Conservation (phyloP, 2,888 invertebrate genomes). For the Patella depressa region DNA sequence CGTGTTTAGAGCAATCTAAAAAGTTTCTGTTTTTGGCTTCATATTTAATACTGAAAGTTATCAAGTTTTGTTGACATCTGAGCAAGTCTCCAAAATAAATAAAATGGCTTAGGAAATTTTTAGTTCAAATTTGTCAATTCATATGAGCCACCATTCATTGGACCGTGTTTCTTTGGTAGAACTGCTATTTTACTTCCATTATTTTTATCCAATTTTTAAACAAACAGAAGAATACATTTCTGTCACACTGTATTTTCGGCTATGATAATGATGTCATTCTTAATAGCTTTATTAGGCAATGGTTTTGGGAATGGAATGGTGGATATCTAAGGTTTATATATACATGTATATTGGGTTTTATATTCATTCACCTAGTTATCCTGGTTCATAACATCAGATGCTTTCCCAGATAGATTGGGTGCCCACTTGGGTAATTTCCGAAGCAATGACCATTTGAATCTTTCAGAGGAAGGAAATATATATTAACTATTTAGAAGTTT, state of each 20-base stretch:
- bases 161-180: background rate
- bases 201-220: background rate
- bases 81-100: background rate
- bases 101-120: background rate
- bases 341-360: background rate
- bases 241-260: background rate
- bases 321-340: background rate
- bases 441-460: too few relatives aligned
- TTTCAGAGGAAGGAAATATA: too few relatives aligned
- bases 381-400: too few relatives aligned
- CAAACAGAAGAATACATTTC: background rate
- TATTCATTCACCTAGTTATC: background rate
- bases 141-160: background rate
- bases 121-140: background rate
- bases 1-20: too few relatives aligned
- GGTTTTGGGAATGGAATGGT: background rate
- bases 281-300: background rate
- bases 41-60: too few relatives aligned
- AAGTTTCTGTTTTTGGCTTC: too few relatives aligned
- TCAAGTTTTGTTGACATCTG: background rate
- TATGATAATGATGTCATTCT: background rate
- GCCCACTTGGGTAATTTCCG: too few relatives aligned
- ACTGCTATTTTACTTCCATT: background rate
- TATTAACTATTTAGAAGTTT: too few relatives aligned
- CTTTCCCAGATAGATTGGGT: too few relatives aligned